Evolutionary conservation across 2,888 invertebrate species (phyloP).

Genomic region (Lissocephala sabroskyi): DNA sequence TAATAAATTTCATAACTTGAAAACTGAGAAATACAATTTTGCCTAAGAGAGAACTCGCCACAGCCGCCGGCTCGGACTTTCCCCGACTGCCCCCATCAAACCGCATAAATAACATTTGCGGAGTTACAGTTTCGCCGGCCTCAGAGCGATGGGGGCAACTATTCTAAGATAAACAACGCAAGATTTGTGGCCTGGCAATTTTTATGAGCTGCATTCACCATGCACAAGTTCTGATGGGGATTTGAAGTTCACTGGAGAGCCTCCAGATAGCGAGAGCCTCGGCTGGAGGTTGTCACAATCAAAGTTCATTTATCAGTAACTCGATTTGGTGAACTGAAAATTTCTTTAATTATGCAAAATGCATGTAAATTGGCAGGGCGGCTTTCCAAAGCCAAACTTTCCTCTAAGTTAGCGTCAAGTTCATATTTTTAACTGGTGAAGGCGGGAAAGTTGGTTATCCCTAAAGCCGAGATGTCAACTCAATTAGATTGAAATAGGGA

Average conservation of each 20-base stretch:
- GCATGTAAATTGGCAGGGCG: slow-evolving; percentile 2
- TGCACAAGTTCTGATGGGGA: too few species aligned
- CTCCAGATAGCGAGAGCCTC: too few species aligned
- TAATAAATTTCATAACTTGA: slow-evolving; percentile 2
- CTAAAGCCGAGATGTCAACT: too few species aligned
- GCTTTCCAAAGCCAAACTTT: too few species aligned
- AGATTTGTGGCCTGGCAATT: not conserved
- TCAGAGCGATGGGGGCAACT: not conserved
- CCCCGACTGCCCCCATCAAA: too few species aligned
- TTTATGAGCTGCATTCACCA: not conserved
- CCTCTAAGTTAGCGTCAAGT: too few species aligned
- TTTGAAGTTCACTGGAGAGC: too few species aligned
- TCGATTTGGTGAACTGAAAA: slow-evolving; percentile 21
- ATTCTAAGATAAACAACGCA: not conserved
- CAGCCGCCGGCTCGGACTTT: too few species aligned
- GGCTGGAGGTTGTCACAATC: too few species aligned
- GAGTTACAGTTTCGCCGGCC: not conserved
- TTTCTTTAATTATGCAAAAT: slow-evolving; percentile 35
- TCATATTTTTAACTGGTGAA: too few species aligned
- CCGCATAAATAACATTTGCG: not conserved
- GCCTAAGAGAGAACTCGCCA: not conserved
- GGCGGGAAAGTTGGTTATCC: too few species aligned
- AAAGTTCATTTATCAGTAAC: not conserved
- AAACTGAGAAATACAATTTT: not conserved
- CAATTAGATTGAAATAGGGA: not conserved